Evolutionary conservation across 1,140 invertebrate genomes (phyloP).

Genomic region (Diabrotica undecimpunctata): DNA sequence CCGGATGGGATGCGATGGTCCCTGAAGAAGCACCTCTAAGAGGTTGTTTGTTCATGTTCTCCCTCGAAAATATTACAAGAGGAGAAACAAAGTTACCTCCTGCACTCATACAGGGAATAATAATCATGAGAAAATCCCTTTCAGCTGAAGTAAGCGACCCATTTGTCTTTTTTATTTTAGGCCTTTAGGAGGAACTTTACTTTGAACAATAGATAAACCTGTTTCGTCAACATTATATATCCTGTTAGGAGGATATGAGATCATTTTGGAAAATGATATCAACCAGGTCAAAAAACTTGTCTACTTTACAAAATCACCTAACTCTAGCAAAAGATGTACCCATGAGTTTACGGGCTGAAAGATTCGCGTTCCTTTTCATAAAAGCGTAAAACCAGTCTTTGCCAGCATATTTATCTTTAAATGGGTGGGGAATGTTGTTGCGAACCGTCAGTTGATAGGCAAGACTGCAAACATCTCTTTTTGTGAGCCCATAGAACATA

Average conservation of each 20-base stretch:
- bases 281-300: conserved; percentile 18
- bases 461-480: conserved; percentile 8
- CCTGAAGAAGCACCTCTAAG: no score
- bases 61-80: conserved; percentile 30
- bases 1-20: no score
- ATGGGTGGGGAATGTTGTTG: conserved; percentile 18
- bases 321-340: no score
- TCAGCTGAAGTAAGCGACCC: conserved; percentile 7
- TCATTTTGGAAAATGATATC: conserved; percentile 7
- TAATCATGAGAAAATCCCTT: conserved; percentile 15
- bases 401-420: not conserved
- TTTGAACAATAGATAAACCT: conserved; percentile 39
- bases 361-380: no score
- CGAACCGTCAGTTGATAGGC: conserved; percentile 13
- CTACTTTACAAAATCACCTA: conserved; percentile 6
- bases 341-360: not conserved
- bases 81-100: conserved; percentile 35
- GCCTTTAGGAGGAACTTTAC: conserved; percentile 36
- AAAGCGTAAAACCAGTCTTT: no score
- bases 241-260: conserved; percentile 12
- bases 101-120: conserved; percentile 19
- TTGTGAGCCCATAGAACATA: conserved; percentile 17
- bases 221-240: conserved; percentile 46
- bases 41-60: no score
- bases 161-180: conserved; percentile 22